A percentile compares a stretch with the other conserved stretches of the same genome.
These are phyloP conservation scores for Epizoanthus fatuus DNA, from an alignment of 92 coral and sea anemone genomes.

Conservation along the genomic window DNA sequence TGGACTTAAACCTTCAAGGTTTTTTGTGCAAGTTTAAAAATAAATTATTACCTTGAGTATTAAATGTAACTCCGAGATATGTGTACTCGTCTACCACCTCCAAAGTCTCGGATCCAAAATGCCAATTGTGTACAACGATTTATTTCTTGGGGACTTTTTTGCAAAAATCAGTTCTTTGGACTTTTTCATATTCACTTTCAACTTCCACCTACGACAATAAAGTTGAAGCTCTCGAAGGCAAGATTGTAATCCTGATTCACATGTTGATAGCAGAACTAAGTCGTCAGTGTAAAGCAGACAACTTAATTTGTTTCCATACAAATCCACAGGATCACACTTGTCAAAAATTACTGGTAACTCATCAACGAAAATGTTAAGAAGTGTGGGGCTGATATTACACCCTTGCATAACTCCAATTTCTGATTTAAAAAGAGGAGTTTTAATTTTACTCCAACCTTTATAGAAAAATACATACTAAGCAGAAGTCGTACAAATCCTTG, in stretches of 20 bases:
- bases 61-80: not conserved
- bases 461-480: not conserved
- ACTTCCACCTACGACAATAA: conserved; percentile 14
- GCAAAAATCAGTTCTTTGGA: not conserved
- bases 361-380: too few relatives aligned
- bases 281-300: too few relatives aligned
- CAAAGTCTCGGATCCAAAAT: conserved; percentile 9
- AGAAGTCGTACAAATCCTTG: conserved; percentile 23
- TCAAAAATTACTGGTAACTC: too few relatives aligned
- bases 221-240: not conserved
- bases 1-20: too few relatives aligned
- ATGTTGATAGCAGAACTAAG: not conserved
- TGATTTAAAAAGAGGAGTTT: conserved; percentile 46
- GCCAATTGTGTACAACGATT: not conserved
- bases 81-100: conserved; percentile 1
- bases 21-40: too few relatives aligned
- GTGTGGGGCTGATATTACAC: not conserved
- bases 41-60: too few relatives aligned
- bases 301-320: too few relatives aligned
- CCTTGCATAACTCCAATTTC: conserved; percentile 32
- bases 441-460: not conserved
- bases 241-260: too few relatives aligned
- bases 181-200: conserved; percentile 9
- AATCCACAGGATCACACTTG: too few relatives aligned
- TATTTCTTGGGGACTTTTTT: not conserved